phyloP scores from a whole-genome alignment of 2,113 vertebrate genomes.

The Dicaeum eximium region DNA sequence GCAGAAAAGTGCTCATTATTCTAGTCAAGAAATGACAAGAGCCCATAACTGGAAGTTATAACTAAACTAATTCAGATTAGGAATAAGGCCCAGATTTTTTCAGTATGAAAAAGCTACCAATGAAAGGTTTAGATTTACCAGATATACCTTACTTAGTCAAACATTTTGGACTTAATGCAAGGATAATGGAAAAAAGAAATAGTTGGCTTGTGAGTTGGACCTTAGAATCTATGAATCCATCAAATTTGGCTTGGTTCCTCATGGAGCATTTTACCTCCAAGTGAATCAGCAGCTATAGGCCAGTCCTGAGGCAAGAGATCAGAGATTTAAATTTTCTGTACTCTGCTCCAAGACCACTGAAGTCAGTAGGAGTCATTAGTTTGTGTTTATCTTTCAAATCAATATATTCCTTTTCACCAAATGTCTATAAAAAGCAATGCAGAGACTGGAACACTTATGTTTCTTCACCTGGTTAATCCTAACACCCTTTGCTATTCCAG shows the following conservation, averaged over 20 bases:
- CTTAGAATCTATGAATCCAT: conserved; percentile 25
- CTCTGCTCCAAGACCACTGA: background rate
- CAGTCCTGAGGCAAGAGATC: background rate
- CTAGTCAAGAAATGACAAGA: conserved; percentile 10
- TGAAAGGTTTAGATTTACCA: conserved; percentile 5
- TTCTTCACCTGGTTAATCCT: background rate
- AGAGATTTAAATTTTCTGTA: background rate
- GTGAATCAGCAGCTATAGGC: background rate
- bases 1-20: conserved; percentile 17
- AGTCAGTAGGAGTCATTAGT: background rate
- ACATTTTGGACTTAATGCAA: conserved; percentile 7
- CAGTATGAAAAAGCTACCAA: background rate
- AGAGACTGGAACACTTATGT: background rate
- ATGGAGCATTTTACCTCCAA: background rate
- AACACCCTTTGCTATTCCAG: background rate
- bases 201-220: background rate
- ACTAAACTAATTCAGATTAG: background rate
- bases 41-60: background rate
- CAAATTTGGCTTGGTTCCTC: background rate
- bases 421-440: background rate
- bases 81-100: conserved; percentile 6
- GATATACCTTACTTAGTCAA: background rate
- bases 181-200: background rate
- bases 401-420: background rate
- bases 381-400: background rate